phyloP scores from a whole-genome alignment of 1,140 invertebrate species.

The Platyscapa corneri region DNA sequence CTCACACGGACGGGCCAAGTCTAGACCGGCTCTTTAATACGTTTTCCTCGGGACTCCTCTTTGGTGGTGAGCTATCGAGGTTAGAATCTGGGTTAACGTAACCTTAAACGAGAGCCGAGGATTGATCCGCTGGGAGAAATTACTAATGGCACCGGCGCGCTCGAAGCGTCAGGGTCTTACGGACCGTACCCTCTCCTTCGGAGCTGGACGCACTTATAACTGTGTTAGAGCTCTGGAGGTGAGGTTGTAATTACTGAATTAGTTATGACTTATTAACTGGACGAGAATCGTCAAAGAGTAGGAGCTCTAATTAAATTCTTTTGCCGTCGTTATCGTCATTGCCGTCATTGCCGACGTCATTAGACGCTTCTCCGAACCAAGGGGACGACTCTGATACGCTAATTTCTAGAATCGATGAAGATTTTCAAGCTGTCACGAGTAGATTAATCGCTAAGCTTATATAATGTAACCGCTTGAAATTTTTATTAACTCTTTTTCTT shows the following conservation, averaged over 20 bases:
- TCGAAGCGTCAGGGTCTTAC: background rate
- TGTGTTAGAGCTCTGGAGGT: background rate
- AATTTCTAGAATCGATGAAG: background rate
- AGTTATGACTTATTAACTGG: background rate
- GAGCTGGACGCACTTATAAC: background rate
- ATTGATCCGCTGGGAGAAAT: slow-evolving; percentile 52
- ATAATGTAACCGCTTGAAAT: too few relatives aligned
- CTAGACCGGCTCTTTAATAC: background rate
- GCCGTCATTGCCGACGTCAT: too few relatives aligned
- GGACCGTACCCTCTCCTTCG: too few relatives aligned
- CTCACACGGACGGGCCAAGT: background rate
- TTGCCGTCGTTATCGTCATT: background rate
- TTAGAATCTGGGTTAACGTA: slow-evolving; percentile 49
- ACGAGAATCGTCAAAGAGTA: background rate
- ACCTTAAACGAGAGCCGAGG: slow-evolving; percentile 52
- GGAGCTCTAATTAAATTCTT: background rate
- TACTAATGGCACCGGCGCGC: background rate
- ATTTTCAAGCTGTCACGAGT: background rate
- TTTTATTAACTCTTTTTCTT: too few relatives aligned
- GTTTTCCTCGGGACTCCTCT: slow-evolving; percentile 38
- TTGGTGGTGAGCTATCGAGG: slow-evolving; percentile 16
- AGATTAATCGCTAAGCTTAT: too few relatives aligned
- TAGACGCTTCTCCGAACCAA: background rate
- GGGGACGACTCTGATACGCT: background rate
- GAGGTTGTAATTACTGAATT: background rate